Evolutionary conservation across 2,888 invertebrate genomes (phyloP), one percentile per base, ranked within the genome.

Genomic region (Acanthosepion esculentum): DNA sequence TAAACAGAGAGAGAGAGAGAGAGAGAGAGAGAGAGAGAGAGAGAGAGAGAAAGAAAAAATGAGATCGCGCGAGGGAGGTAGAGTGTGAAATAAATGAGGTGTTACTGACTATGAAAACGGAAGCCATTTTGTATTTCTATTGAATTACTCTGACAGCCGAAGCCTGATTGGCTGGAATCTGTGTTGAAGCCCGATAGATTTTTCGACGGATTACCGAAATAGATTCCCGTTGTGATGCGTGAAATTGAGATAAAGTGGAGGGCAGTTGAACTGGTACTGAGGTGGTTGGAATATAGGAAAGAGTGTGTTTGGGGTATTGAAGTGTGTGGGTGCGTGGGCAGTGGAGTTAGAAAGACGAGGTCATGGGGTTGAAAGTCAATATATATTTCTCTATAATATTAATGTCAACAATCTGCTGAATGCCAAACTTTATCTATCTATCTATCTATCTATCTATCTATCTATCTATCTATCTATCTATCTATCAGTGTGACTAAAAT

Each of bases 121-220:
- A 78, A 78, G n/a, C 78, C 78, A 78, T 78, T 78, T 78, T 78
- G 78, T n/a, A 78, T 78, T 78, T 78, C 78, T 78, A 78, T 78
- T 78, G 78, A 78, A n/a, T 78, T 33, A 78, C 78, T n/a, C 78
- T 33, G 78, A 78, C 78, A 78, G n/a, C n/a, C 78, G 78, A 78
- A 78, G n/a, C 78, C 78, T 33, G 78, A 78, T 78, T 78, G 78
- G 78, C 78, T 78, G 78, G n/a, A 78, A 78, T 78, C 78, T 78
- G 78, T 78, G 78, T 78, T 78, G 78, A 78, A 78, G n/a, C 78
- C 78, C 78, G n/a, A 78, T 78, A 78, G 78, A 78, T 78, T 78
- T 78, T 78, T 78, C 78, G n/a, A 78, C 78, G 78, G 78, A 78
- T 78, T 78, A 78, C 78, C 78, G 78, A 78, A 78, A 78, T 78